phyloP scores from a whole-genome alignment of 2,888 invertebrate genomes.

The Drosophila percnosoma region DNA sequence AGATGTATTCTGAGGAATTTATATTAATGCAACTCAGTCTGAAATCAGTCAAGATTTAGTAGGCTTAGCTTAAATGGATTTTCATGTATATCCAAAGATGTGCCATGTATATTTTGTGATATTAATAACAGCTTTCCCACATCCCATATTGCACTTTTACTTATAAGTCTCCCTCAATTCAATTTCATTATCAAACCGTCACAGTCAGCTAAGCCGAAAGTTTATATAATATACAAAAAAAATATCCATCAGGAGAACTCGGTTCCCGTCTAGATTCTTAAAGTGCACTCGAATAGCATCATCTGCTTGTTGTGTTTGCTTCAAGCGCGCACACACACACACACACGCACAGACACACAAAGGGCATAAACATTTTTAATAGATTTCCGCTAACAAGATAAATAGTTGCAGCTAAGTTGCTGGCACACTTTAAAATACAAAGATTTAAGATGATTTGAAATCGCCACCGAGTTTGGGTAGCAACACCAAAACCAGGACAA shows the following conservation, averaged over 20 bases:
- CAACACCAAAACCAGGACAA: conserved; percentile 19
- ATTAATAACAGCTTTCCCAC: background rate
- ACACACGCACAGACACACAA: conserved; percentile 25
- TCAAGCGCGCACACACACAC: conserved; percentile 10
- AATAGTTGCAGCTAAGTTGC: conserved; percentile 69
- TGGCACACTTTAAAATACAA: conserved; percentile 62
- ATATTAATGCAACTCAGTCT: background rate
- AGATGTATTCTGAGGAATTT: background rate
- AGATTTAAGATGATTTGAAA: conserved; percentile 44
- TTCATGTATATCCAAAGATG: background rate
- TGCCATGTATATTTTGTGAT: background rate
- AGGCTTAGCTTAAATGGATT: background rate
- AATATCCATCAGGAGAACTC: background rate
- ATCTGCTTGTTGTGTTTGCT: conserved; percentile 33
- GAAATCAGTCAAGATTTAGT: background rate
- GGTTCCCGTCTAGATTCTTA: background rate
- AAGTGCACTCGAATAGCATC: conserved; percentile 25
- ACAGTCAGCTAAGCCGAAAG: conserved; percentile 8
- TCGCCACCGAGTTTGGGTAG: conserved; percentile 38
- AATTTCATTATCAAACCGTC: conserved; percentile 4
- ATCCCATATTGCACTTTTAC: no score
- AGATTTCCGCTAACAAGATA: conserved; percentile 80
- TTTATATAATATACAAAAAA: conserved; percentile 13
- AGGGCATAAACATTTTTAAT: conserved; percentile 74
- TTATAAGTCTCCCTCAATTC: background rate